Evolutionary conservation across 2,113 vertebrate genomes (phyloP).

Genomic region (Irena cyanogastra): DNA sequence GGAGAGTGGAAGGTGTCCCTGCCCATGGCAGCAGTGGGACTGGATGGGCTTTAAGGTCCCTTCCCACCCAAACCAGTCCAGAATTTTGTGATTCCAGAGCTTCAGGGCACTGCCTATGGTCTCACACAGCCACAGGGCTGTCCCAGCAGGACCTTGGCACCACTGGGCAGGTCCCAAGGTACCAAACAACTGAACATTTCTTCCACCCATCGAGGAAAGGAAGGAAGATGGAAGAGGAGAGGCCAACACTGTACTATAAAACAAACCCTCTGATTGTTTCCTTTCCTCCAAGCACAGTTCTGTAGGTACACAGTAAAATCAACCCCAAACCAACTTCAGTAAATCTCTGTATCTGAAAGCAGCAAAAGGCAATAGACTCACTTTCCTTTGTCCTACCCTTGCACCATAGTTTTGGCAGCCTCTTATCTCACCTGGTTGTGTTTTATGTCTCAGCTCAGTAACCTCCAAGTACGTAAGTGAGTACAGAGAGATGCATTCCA

Average conservation of each 20-base stretch:
- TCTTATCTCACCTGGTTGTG: neutral
- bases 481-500: neutral
- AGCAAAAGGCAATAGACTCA: neutral
- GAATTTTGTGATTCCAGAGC: neutral
- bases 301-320: neutral
- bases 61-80: neutral
- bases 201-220: neutral
- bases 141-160: neutral
- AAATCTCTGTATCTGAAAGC: neutral
- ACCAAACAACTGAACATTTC: neutral
- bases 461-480: neutral
- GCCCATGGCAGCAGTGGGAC: neutral
- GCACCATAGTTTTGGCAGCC: neutral
- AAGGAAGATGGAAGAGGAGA: neutral
- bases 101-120: neutral
- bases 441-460: neutral
- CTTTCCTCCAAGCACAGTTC: neutral
- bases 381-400: neutral
- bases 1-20: neutral
- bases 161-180: neutral
- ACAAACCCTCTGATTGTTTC: neutral
- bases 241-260: neutral
- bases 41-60: neutral
- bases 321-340: neutral
- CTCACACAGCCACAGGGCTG: neutral